Conservation (phyloP, 2,113 vertebrate species). For the Pyxicephalus adspersus region DNA sequence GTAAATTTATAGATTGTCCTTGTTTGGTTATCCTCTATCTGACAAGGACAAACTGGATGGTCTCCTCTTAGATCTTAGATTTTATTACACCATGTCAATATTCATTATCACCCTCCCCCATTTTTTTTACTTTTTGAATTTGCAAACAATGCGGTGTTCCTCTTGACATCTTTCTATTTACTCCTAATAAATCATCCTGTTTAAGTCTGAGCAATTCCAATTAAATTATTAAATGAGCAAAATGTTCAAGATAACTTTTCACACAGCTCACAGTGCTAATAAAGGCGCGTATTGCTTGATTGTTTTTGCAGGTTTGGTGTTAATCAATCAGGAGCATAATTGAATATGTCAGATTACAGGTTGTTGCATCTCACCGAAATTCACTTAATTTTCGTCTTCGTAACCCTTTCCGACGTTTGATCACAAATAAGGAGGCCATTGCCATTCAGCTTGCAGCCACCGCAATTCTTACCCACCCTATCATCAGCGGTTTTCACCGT, state of each 20-base stretch:
- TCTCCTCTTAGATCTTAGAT: no score
- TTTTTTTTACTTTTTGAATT: no score
- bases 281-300: slow-evolving; percentile 27
- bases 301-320: slow-evolving; percentile 29
- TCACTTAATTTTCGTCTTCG: slow-evolving; percentile 37
- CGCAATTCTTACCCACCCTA: slow-evolving; percentile 56
- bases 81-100: no score
- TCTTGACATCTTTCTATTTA: not conserved
- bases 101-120: no score
- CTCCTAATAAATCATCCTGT: slow-evolving; percentile 35
- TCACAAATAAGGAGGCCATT: slow-evolving; percentile 48
- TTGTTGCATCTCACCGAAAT: slow-evolving; percentile 8
- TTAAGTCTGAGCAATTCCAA: slow-evolving; percentile 37
- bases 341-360: slow-evolving; percentile 47
- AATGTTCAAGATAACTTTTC: slow-evolving; percentile 24
- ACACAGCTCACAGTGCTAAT: slow-evolving; percentile 31
- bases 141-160: not conserved
- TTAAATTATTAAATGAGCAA: slow-evolving; percentile 50
- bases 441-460: slow-evolving; percentile 50
- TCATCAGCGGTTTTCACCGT: slow-evolving; percentile 64
- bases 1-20: no score
- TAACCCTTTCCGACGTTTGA: slow-evolving; percentile 15
- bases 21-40: no score
- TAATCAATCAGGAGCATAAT: slow-evolving; percentile 50
- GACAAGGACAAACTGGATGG: no score